phyloP scores from a whole-genome alignment of 2,888 invertebrate genomes.

The Micoletzkya japonica region DNA sequence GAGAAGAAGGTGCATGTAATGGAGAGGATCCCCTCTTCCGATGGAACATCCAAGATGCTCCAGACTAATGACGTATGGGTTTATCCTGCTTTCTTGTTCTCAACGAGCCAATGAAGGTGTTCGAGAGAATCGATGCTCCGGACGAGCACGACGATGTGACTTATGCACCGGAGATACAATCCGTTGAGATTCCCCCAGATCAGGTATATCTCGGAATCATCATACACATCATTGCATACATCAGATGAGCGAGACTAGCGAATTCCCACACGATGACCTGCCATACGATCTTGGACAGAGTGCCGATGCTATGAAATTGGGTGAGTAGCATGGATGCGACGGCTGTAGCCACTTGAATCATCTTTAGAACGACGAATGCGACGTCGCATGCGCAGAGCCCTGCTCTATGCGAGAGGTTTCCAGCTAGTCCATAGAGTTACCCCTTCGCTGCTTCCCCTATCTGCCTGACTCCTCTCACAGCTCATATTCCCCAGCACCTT shows the following conservation, averaged over 20 bases:
- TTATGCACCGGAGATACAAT: conserved; percentile 62
- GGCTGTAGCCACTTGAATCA: too few relatives aligned
- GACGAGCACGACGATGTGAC: conserved; percentile 63
- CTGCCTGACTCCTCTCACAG: not conserved
- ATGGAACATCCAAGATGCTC: conserved; percentile 15
- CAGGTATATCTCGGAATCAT: conserved; percentile 27
- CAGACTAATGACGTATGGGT: conserved; percentile 25
- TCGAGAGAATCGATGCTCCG: conserved; percentile 51
- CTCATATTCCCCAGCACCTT: not conserved
- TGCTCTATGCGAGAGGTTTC: too few relatives aligned
- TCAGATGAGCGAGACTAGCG: conserved; percentile 56
- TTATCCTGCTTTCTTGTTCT: not conserved
- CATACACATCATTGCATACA: not conserved
- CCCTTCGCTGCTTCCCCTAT: too few relatives aligned
- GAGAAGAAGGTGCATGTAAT: not conserved
- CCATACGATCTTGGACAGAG: conserved; percentile 12
- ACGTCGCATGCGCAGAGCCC: too few relatives aligned
- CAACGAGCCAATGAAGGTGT: conserved; percentile 38
- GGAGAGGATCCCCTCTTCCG: not conserved
- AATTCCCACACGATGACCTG: conserved; percentile 52
- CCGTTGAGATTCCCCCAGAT: conserved; percentile 62
- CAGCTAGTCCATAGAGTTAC: too few relatives aligned
- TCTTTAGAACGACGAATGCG: too few relatives aligned
- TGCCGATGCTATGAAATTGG: conserved; percentile 22
- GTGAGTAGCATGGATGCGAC: not conserved